A percentile compares a stretch with the other conserved stretches of the same genome.
phyloP scores from a whole-genome alignment of 2,888 invertebrate genomes.

The Polia nebulosa region DNA sequence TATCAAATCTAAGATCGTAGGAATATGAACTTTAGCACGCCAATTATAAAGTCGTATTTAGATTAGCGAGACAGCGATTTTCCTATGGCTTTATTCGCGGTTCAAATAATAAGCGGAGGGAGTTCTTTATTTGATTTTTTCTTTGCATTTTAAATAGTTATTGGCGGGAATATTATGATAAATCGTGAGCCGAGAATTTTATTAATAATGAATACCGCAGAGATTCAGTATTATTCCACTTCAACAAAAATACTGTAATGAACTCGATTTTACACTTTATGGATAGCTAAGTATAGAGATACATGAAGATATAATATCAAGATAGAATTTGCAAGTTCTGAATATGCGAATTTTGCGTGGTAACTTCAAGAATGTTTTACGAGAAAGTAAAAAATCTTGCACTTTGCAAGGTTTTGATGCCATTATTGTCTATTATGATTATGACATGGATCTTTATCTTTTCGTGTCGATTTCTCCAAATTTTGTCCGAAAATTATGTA shows the following conservation, averaged over 20 bases:
- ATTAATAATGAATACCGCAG: background rate
- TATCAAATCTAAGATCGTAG: slow-evolving; percentile 50
- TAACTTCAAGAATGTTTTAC: no score
- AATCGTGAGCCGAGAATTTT: slow-evolving; percentile 8
- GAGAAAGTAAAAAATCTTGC: no score
- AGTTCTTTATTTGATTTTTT: slow-evolving; percentile 61
- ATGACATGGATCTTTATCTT: no score
- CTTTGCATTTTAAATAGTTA: slow-evolving; percentile 35
- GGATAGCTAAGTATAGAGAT: no score
- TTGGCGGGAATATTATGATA: slow-evolving; percentile 25
- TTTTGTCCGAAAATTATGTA: no score
- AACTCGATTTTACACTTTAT: background rate
- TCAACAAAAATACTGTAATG: background rate
- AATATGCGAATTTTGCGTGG: background rate
- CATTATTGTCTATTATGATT: no score
- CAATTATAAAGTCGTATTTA: slow-evolving; percentile 71
- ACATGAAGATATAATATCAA: background rate
- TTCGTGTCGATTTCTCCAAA: no score
- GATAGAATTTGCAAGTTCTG: background rate
- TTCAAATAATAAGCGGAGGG: slow-evolving; percentile 69
- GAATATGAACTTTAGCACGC: slow-evolving; percentile 69
- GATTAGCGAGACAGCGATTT: slow-evolving; percentile 70
- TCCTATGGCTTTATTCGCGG: slow-evolving; percentile 72
- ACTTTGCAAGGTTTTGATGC: no score
- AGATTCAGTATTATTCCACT: slow-evolving; percentile 8